Percentiles rank a stretch among this genome's conserved stretches.
Conservation (phyloP, 1,140 invertebrate species). For the Ganaspis sp. region DNA sequence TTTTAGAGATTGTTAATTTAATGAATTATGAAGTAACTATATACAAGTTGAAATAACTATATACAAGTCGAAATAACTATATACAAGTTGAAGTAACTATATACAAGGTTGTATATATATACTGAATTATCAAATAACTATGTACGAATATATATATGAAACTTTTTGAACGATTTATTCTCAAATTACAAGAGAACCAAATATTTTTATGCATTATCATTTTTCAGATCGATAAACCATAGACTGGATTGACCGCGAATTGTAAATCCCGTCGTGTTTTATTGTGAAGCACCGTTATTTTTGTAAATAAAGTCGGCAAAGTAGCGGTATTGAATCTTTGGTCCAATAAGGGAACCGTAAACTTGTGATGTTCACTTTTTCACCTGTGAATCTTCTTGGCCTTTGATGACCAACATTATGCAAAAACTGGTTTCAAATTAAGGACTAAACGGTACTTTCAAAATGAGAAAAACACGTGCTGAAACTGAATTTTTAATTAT, state of each 20-base stretch:
- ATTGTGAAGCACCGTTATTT: conserved; percentile 16
- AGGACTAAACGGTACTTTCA: background rate
- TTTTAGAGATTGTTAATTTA: too few relatives aligned
- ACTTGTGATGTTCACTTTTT: background rate
- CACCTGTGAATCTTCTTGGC: background rate
- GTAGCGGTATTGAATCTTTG: conserved; percentile 17
- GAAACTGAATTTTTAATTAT: background rate
- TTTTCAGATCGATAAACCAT: background rate
- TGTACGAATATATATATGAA: too few relatives aligned
- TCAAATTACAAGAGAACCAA: too few relatives aligned
- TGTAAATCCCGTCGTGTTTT: background rate
- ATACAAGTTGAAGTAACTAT: too few relatives aligned
- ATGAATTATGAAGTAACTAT: too few relatives aligned
- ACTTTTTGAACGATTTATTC: too few relatives aligned
- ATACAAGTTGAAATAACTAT: too few relatives aligned
- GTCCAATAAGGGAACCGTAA: background rate
- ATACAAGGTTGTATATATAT: too few relatives aligned
- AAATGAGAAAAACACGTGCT: background rate
- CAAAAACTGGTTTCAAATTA: background rate
- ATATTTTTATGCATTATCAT: background rate
- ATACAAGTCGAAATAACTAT: too few relatives aligned
- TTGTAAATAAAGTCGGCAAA: background rate
- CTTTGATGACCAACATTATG: background rate
- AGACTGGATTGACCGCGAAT: background rate
- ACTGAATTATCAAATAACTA: too few relatives aligned